A percentile compares a stretch with the other conserved stretches of the same genome.
These are phyloP conservation scores for Pithecia hirsuta DNA, from an alignment of 2,797 vertebrate species.

Conservation along the genomic window DNA sequence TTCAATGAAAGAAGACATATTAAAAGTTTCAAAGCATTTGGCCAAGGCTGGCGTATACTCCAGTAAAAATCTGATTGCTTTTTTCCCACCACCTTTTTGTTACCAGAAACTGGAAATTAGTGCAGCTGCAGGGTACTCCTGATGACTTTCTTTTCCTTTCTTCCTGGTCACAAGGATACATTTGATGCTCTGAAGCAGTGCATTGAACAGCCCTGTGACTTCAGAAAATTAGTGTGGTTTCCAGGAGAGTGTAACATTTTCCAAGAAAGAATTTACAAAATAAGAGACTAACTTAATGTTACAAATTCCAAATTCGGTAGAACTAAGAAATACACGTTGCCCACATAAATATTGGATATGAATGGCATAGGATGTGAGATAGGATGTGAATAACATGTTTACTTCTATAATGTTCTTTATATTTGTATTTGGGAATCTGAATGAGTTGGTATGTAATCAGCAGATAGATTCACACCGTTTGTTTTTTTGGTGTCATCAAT, in stretches of 20 bases:
- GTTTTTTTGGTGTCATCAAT: neutral
- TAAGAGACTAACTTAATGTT: neutral
- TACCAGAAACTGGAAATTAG: neutral
- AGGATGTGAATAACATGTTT: neutral
- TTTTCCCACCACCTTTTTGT: neutral
- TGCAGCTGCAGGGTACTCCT: neutral
- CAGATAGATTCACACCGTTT: neutral
- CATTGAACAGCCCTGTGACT: neutral
- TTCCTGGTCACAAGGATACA: neutral
- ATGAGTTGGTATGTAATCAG: neutral
- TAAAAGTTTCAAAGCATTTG: conserved; percentile 5
- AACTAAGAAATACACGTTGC: neutral
- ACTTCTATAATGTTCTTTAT: neutral
- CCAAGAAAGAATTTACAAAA: neutral
- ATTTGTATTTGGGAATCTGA: neutral
- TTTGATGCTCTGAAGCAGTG: neutral
- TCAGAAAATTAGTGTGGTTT: neutral
- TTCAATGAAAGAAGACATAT: neutral
- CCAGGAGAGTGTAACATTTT: neutral
- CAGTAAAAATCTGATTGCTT: neutral
- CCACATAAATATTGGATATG: neutral
- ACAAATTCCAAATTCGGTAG: neutral
- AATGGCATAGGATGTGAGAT: neutral
- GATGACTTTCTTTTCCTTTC: neutral
- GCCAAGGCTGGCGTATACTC: neutral